Evolutionary conservation across 2,888 invertebrate species (phyloP), one percentile per base, ranked within the genome.

Genomic region (Oscheius sp.): DNA sequence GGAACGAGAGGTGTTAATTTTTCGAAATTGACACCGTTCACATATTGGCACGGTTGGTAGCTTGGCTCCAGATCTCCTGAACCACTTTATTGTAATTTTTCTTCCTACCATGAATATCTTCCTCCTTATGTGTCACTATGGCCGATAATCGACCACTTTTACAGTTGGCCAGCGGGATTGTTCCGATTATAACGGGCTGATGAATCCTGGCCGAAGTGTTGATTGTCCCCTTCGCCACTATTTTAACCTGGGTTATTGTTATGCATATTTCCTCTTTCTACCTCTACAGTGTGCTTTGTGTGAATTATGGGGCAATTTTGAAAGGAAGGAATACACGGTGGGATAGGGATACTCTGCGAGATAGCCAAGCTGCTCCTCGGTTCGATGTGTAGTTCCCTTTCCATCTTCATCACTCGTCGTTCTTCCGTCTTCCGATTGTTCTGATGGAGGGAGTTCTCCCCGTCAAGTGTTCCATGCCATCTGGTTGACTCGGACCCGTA

Each of bases 381-480:
- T 22, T 41, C 49, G 14, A 67, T 47, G 33, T 47, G 24, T 6
- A 67, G 32, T n/a, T 67, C 67, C 45, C 33, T 47, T 22, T 59
- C 59, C 1, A 49, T 24, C 38, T 38, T 59, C 28, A 32, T 26
- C n/a, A 67, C 32, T 30, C 26, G 57, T 20, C 67, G 9, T 17
- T 67, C 67, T 2, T 67, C 67, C 1, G 51, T 47, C 33, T 45
- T 57, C 17, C 49, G 62, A 33, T 67, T 67, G 28, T 67, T 67
- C 6, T 67, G 26, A 12, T 57, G 41, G 14, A 67, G 45, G 8
- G 59, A 26, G 17, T 26, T 47, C 8, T 57, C 59, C 4, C 36
- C 59, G 30, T 49, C 36, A 3, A 67, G 49, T 9, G 45, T 47
- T 2, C 67, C 67, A 20, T 67, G 47, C 57, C 67, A 67, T 17